Conservation (phyloP, 2,888 invertebrate genomes). For the Cataglyphis albicans region DNA sequence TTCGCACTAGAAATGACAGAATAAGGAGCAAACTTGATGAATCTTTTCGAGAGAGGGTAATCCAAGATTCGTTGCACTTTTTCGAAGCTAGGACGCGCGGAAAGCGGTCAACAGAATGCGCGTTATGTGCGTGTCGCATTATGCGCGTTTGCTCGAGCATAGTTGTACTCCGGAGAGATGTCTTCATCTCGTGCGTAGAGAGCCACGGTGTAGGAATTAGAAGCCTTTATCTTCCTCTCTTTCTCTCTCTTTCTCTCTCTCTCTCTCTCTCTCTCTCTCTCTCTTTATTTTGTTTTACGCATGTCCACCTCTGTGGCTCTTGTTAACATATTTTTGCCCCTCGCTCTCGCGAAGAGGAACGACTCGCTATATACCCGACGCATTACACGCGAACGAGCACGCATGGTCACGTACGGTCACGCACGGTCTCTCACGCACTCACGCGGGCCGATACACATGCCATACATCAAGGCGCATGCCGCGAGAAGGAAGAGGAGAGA, state of each 20-base stretch:
- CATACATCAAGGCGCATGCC: slow-evolving; percentile 65
- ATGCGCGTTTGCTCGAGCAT: slow-evolving; percentile 19
- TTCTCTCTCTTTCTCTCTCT: neutral
- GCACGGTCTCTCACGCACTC: slow-evolving; percentile 74
- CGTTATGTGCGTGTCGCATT: slow-evolving; percentile 34
- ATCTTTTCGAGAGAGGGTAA: neutral
- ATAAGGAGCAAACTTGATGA: neutral
- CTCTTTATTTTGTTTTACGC: slow-evolving; percentile 63
- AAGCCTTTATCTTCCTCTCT: neutral
- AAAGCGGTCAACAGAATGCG: neutral
- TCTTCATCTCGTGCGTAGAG: slow-evolving; percentile 44
- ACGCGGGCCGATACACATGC: slow-evolving; percentile 65
- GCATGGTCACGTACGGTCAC: slow-evolving; percentile 80
- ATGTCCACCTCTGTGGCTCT: slow-evolving; percentile 74
- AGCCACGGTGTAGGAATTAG: slow-evolving; percentile 28
- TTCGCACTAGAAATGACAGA: neutral
- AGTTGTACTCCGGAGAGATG: slow-evolving; percentile 28
- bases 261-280: slow-evolving; percentile 2
- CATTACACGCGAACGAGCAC: slow-evolving; percentile 67
- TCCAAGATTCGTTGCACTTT: slow-evolving; percentile 3
- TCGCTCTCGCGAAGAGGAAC: slow-evolving; percentile 76
- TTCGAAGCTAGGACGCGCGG: neutral
- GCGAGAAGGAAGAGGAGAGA: neutral
- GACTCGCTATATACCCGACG: slow-evolving; percentile 70
- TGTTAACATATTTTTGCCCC: slow-evolving; percentile 83